Evolutionary conservation across 2,113 vertebrate genomes (phyloP), one percentile per base, ranked within the genome.

Genomic region (Austrofundulus limnaeus): DNA sequence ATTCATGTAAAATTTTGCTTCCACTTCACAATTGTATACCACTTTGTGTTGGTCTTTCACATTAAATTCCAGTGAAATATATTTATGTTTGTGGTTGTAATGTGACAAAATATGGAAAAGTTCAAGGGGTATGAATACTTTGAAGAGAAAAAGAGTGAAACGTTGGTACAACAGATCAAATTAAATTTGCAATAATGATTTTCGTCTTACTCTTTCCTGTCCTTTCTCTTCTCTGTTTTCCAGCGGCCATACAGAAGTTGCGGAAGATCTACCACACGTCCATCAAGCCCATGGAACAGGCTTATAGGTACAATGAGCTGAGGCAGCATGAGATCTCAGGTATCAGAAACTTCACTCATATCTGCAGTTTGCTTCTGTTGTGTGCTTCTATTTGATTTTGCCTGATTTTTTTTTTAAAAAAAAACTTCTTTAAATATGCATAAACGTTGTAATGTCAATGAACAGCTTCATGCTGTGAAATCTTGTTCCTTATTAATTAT

Each of bases 291-390:
- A 89, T 99, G 93, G 97, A 99, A 67, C 95, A 97, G 85, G 96
- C 95, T 61, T 99, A 97, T 89, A 98, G 94, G 85, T 99, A 99
- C 93, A 98, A 96, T 0, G 97, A 98, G 84, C 93, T 99, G 78
- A 93, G 97, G 77, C 96, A 98, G 85, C 97, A 99, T 0, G 97
- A 99, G 88, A 96, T 98, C 88, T 97, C 96, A 94, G 96, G 97
- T 99, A 94, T 11, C 23, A 8, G 14, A 49, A 24, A 24, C 21
- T n/a, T 16, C 13, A 15, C 4, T 9, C 11, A 20, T 46, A 19
- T 48, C 11, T 21, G 20, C 12, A 23, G 4, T 20, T 42, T 61
- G 79, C 61, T 57, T 47, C 38, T 60, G 62, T 73, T 59, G 58
- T 69, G 66, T 79, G 73, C 21, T 72, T 60, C 62, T 52, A 14